Evolutionary conservation across 2,113 vertebrate genomes (phyloP).

Genomic region (Barnardius zonarius): DNA sequence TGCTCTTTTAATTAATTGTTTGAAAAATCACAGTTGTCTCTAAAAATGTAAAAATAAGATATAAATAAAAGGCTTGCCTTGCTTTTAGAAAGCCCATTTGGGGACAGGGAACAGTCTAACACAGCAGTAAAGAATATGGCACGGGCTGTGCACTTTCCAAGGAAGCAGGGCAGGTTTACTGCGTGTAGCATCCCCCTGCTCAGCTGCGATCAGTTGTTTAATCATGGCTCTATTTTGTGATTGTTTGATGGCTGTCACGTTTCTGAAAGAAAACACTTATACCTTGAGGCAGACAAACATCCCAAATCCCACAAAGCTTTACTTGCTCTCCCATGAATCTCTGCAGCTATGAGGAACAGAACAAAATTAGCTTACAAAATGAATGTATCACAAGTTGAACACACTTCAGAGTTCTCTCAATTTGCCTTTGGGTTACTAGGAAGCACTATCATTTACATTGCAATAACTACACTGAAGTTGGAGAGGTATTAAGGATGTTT

Average conservation of each 20-base stretch:
- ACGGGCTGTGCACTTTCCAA: neutral
- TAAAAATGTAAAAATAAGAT: neutral
- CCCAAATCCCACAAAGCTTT: neutral
- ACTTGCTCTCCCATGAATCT: neutral
- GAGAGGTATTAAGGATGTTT: neutral
- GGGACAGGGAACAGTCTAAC: slow-evolving; percentile 14
- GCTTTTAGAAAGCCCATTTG: neutral
- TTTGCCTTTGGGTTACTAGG: neutral
- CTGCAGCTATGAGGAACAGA: neutral
- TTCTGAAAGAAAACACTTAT: neutral
- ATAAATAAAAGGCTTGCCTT: neutral
- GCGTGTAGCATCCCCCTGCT: neutral
- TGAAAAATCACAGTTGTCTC: neutral
- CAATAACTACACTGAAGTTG: neutral
- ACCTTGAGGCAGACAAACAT: neutral
- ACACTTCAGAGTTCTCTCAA: neutral
- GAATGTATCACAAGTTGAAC: neutral
- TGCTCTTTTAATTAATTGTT: neutral
- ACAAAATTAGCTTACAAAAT: neutral
- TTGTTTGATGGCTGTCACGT: neutral
- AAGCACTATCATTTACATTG: neutral
- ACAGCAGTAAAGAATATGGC: neutral
- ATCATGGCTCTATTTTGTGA: neutral
- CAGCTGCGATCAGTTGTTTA: neutral
- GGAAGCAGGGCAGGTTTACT: neutral